phyloP scores from a whole-genome alignment of 64 coral and sea anemone genomes.

The Acropora yongei region DNA sequence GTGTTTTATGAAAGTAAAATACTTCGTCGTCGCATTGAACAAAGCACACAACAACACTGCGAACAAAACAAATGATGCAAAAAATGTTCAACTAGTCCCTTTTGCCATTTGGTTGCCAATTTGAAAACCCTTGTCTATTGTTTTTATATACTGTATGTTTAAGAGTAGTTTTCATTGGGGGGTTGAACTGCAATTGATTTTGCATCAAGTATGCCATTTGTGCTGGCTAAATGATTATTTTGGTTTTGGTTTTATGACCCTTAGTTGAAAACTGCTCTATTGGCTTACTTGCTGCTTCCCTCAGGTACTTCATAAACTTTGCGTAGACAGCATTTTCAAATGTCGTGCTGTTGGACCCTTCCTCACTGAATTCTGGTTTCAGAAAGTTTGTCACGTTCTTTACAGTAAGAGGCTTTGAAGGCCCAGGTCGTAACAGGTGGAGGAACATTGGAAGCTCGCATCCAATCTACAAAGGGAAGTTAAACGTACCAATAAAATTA shows the following conservation, averaged over 20 bases:
- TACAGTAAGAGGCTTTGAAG: constrained; percentile 7
- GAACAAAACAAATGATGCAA: constrained; percentile 14
- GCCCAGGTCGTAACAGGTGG: constrained; percentile 10
- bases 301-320: constrained; percentile 48
- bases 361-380: constrained; percentile 43
- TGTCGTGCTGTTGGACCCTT: constrained; percentile 40
- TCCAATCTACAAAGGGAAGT: constrained; percentile 36
- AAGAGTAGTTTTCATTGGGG: neutral
- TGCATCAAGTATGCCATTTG: neutral
- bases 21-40: neutral
- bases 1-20: neutral
- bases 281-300: constrained; percentile 51
- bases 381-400: constrained; percentile 19
- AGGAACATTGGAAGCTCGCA: constrained; percentile 29
- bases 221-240: neutral
- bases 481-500: constrained; percentile 10
- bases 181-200: neutral
- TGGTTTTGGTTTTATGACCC: no score
- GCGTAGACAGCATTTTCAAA: constrained; percentile 41
- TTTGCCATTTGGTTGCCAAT: neutral
- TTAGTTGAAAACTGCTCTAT: neutral
- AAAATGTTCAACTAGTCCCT: neutral
- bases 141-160: neutral
- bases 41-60: constrained; percentile 11
- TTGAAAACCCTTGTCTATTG: neutral